These are phyloP conservation scores for Aphodius granarius DNA, from an alignment of 2,888 invertebrate species.

Conservation along the genomic window DNA sequence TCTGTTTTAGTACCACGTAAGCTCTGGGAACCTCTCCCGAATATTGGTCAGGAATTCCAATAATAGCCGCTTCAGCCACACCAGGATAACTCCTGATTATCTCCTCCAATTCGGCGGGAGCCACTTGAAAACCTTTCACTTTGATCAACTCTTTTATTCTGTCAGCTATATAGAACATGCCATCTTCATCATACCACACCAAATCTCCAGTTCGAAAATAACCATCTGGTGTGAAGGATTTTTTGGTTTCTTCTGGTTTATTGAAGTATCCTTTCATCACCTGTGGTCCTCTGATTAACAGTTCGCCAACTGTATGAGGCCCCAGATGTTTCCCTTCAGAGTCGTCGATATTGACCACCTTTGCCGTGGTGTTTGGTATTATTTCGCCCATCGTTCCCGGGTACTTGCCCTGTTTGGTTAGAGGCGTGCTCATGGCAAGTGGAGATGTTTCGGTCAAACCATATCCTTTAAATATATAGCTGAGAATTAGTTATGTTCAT, in stretches of 20 bases:
- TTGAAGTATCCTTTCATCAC: slow-evolving; percentile 81
- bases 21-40: slow-evolving; percentile 76
- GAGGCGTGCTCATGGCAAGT: slow-evolving; percentile 31
- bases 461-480: slow-evolving; percentile 55
- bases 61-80: slow-evolving; percentile 77
- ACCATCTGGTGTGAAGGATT: slow-evolving; percentile 62
- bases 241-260: slow-evolving; percentile 71
- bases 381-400: slow-evolving; percentile 59
- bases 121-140: slow-evolving; percentile 69
- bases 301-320: slow-evolving; percentile 65
- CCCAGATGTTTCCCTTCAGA: slow-evolving; percentile 40
- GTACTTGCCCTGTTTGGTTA: slow-evolving; percentile 18
- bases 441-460: slow-evolving; percentile 75
- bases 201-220: slow-evolving; percentile 76
- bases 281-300: slow-evolving; percentile 76
- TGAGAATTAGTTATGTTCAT: not conserved
- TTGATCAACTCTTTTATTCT: slow-evolving; percentile 84
- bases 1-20: slow-evolving; percentile 61
- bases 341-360: slow-evolving; percentile 60
- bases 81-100: slow-evolving; percentile 69
- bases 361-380: slow-evolving; percentile 64
- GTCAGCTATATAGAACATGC: slow-evolving; percentile 70
- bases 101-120: slow-evolving; percentile 83
- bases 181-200: slow-evolving; percentile 62
- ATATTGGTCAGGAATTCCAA: slow-evolving; percentile 69